Conservation (phyloP, 2,797 vertebrate genomes). For the Pelobates cultripes region DNA sequence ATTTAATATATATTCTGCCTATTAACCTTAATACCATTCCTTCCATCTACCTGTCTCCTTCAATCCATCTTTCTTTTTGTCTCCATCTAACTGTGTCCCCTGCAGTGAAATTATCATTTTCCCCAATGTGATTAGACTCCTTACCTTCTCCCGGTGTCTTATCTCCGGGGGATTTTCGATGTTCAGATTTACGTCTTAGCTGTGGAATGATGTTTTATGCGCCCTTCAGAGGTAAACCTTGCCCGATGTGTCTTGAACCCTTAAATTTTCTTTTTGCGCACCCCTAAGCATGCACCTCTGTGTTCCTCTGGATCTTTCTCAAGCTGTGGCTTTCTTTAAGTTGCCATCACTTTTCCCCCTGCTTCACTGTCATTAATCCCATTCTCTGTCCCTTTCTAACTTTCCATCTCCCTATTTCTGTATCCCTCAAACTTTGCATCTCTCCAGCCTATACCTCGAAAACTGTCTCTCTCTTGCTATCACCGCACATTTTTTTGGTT, state of each 20-base stretch:
- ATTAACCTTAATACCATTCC: constrained; percentile 14
- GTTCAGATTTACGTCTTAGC: constrained; percentile 51
- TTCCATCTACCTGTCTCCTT: constrained; percentile 15
- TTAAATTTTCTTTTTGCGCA: neutral
- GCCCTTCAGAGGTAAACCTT: constrained; percentile 54
- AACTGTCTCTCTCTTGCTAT: neutral
- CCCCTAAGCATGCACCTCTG: neutral
- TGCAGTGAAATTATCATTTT: constrained; percentile 36
- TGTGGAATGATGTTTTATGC: constrained; percentile 55
- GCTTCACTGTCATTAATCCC: neutral
- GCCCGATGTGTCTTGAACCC: neutral
- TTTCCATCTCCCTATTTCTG: neutral
- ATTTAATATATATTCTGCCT: constrained; percentile 14
- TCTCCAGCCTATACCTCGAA: neutral
- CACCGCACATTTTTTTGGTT: neutral
- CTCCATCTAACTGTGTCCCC: constrained; percentile 30
- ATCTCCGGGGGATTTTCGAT: constrained; percentile 49
- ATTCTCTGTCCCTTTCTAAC: constrained; percentile 4
- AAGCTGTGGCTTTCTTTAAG: neutral
- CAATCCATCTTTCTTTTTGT: constrained; percentile 29
- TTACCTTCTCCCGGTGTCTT: constrained; percentile 48
- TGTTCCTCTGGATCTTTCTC: neutral
- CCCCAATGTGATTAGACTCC: constrained; percentile 48
- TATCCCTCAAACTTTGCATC: constrained; percentile 21
- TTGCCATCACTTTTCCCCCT: neutral